Base-by-base conservation (phyloP, 2,888 invertebrate genomes). In the Allacma fusca region DNA sequence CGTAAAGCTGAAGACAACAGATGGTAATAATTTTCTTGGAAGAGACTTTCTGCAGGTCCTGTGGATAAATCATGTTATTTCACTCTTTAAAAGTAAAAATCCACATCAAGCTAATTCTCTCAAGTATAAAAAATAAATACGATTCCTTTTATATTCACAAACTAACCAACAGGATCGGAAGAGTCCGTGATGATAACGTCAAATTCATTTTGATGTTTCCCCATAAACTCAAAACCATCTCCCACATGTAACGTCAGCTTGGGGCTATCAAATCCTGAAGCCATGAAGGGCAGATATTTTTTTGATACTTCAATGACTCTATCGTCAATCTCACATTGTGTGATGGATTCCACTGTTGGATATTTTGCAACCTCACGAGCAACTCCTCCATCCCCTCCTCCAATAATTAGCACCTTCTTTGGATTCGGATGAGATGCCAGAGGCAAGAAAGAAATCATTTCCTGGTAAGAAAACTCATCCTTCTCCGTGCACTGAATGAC, bases 121-220 rank as follows among this genome's bases (percentile, higher is more conserved):
- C 5, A 65, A 24, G 19, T 9, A 28, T 28, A 28, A 28, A 29
- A 65, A 26, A 26, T 65, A 23, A 65, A 1, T 9, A 26, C 16
- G 16, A 65, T 12, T 13, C 19, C 4, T 29, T 21, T 23, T 28
- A 40, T 68, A 34, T 9, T 13, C n/a, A 26, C n/a, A 23, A 29
- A 73, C 82, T 86, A 85, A 89, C 98, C 98, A 34, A 98, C 90
- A 0, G 98, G 98, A 88, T 99, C 99, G 59, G 97, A 97, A 81
- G 97, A 97, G 87, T 99, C 99, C 0, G 98, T 99, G 76, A 99
- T 97, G 82, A 99, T 97, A 64, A 99, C 95, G 88, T 99, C 99
- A 87, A 96, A 99, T 87, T 94, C 92, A 59, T 91, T 89, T 77
- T 89, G 89, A 86, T 97, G 93, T 73, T 93, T 90, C 85, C 93